Base-by-base conservation (phyloP, 2,113 vertebrate species). In the Accipiter cooperii region DNA sequence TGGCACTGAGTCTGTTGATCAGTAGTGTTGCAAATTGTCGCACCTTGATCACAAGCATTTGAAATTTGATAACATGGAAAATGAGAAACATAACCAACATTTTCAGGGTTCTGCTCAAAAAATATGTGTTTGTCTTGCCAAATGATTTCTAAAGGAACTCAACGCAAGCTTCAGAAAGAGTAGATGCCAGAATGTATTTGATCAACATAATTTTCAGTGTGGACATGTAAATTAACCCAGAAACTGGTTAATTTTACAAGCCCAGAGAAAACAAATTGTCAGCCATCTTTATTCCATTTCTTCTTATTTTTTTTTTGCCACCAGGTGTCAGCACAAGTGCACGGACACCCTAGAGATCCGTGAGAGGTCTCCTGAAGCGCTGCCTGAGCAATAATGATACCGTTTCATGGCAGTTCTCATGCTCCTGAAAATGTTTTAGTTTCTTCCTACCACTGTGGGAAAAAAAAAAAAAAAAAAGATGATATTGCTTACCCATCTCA, bases 281-380 rank as follows among this genome's bases (percentile, higher is more conserved):
- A 86, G 12, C 84, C 97, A 94, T 97, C 58, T 94, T 96, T 83
- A 80, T 38, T 34, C 18, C 21, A 9, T 63, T 83, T 20, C 21
- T 57, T 65, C 46, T 75, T 81, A 64, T 24, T 90, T 0, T 0
- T 7, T 80, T 90, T 58, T 61, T 87, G 66, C 94, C 96, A 97
- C 93, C 89, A 96, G 94, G 63, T 96, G 97, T 96, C 96, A 96
- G 89, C 54, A 89, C 18, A 15, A 84, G 58, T 90, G 96, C 93
- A 63, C 5, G 6, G 70, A 82, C 66, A 51, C 63, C 84, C 81
- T 29, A 25, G 54, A 65, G 38, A 90, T 31, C 40, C 0, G 4
- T 12, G 15, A 26, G 36, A 68, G 57, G 57, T 54, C 65, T 47
- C 47, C 36, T 57, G 47, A 46, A 61, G 46, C 36, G 11, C 51